phyloP scores from a whole-genome alignment of 2,113 vertebrate species.

The Choloepus hoffmanni region DNA sequence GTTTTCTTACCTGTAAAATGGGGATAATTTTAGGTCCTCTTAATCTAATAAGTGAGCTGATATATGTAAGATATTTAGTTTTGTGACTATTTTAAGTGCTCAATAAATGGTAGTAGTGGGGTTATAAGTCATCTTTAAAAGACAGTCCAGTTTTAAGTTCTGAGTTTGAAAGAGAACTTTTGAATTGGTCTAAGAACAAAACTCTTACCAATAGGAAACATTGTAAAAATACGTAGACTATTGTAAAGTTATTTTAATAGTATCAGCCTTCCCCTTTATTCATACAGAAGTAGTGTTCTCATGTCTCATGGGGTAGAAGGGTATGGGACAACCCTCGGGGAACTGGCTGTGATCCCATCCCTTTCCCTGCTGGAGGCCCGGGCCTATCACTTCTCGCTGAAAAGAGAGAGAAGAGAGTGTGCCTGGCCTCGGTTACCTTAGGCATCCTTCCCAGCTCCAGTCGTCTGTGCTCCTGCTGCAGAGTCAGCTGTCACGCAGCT shows the following conservation, averaged over 20 bases:
- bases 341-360: too few relatives aligned
- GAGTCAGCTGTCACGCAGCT: not conserved
- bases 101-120: not conserved
- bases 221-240: not conserved
- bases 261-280: not conserved
- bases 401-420: not conserved
- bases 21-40: not conserved
- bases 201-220: not conserved
- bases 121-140: not conserved
- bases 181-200: conserved; percentile 17
- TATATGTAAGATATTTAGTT: not conserved
- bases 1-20: not conserved
- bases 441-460: not conserved
- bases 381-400: fast-evolving
- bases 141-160: not conserved
- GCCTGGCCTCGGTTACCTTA: not conserved
- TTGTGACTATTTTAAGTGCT: not conserved
- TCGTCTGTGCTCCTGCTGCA: not conserved
- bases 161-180: conserved; percentile 34
- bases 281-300: not conserved
- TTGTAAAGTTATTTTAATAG: not conserved
- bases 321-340: not conserved
- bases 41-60: not conserved
- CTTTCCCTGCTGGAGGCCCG: fast-evolving
- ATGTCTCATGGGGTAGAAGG: not conserved